A percentile compares a stretch with the other conserved stretches of the same genome.
Conservation (phyloP, 2,113 vertebrate species). For the Todiramphus saurophagus region DNA sequence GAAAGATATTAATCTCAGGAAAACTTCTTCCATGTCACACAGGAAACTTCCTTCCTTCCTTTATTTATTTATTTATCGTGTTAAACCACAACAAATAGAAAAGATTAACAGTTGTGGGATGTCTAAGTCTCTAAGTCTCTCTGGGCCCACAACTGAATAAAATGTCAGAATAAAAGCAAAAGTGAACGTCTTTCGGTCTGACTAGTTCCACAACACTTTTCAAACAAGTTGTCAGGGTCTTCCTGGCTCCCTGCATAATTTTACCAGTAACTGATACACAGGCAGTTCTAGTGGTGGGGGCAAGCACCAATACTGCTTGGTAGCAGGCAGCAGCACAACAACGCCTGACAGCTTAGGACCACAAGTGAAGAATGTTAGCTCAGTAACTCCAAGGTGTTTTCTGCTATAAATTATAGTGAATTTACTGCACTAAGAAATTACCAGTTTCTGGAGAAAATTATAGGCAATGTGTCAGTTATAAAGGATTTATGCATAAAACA, state of each 20-base stretch:
- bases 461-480: conserved; percentile 38
- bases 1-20: conserved; percentile 52
- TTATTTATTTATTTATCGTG: not conserved
- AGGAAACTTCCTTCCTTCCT: not conserved
- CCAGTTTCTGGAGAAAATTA: conserved; percentile 53
- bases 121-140: not conserved
- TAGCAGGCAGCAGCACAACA: not conserved
- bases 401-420: conserved; percentile 9
- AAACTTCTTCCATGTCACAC: not conserved
- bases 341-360: not conserved
- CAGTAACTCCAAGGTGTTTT: conserved; percentile 21
- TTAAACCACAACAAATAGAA: not conserved
- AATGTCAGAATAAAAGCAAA: not conserved
- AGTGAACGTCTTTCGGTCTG: not conserved
- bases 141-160: accelerated
- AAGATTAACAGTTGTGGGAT: not conserved
- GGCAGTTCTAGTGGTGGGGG: accelerated
- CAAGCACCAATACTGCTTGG: not conserved
- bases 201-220: not conserved
- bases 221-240: not conserved
- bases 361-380: conserved; percentile 30
- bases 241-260: not conserved
- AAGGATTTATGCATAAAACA: conserved; percentile 55
- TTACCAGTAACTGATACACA: not conserved
- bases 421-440: conserved; percentile 28